Evolutionary conservation across 2,888 invertebrate species (phyloP), one percentile per base, ranked within the genome.

Genomic region (Dendrolimus pini): DNA sequence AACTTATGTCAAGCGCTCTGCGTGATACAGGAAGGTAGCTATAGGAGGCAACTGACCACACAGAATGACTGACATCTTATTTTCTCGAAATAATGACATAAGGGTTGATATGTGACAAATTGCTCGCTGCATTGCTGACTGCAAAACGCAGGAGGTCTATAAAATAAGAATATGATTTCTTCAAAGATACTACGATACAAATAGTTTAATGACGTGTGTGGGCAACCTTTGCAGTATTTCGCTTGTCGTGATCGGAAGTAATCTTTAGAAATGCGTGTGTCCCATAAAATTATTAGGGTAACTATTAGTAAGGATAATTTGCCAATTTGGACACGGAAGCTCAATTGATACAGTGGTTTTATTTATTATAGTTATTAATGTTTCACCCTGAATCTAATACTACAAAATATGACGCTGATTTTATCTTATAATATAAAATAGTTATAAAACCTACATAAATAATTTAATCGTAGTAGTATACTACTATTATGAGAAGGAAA

Each of bases 21-120:
- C 85, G 80, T 87, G 90, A 78, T 70, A 86, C 87, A 89, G 89
- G 88, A 89, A 89, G 89, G 81, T 85, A 66, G 79, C 74, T 78
- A 81, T 82, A 82, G 82, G 84, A 74, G 71, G 47, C 47, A 74
- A 61, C 59, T 72, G 81, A 69, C 89, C 89, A 85, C 89, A 86
- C 89, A 89, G 70, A 73, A 67, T 85, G 30, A 8, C 47, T 47
- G 88, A 89, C 72, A 70, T 84, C 89, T 89, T 69, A 85, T 74
- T 89, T 83, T 74, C 66, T 60, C 64, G 64, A 77, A 78, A 75
- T 75, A 70, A 68, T 65, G 67, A 69, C 70, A 79, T 82, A 77
- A 77, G 74, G 75, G 74, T 80, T 77, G 75, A 74, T 79, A 78
- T 73, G 71, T 82, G 81, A 88, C 85, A 89, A 88, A 85, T 84